These are phyloP conservation scores for Tenodera sinensis DNA, from an alignment of 2,888 invertebrate species.

Conservation along the genomic window DNA sequence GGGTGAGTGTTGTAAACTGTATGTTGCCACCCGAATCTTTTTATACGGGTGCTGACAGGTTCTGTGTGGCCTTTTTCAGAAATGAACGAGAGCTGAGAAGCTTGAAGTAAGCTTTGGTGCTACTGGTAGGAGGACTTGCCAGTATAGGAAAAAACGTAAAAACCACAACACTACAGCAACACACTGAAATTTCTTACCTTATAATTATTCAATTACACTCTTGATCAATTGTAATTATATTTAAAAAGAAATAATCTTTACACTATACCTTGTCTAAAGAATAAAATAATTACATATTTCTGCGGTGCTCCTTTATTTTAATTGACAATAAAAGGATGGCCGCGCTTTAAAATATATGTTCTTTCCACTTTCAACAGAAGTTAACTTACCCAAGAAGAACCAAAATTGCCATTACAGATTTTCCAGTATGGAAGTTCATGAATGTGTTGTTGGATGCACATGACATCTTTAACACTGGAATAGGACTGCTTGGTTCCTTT, in stretches of 20 bases:
- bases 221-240: constrained; percentile 9
- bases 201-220: constrained; percentile 2
- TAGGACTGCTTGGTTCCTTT: background rate
- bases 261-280: constrained; percentile 9
- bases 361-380: background rate
- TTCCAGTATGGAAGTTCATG: background rate
- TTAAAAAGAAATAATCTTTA: background rate
- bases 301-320: constrained; percentile 16
- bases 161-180: constrained; percentile 8
- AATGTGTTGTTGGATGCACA: background rate
- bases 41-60: background rate
- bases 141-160: constrained; percentile 9
- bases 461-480: background rate
- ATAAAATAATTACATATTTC: constrained; percentile 9
- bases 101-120: constrained; percentile 10
- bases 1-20: background rate
- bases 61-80: constrained; percentile 28
- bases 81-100: constrained; percentile 32
- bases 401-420: background rate
- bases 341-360: background rate
- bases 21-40: background rate
- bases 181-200: constrained; percentile 10
- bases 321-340: background rate
- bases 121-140: constrained; percentile 12
- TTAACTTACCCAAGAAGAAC: background rate